Percentiles rank a stretch among this genome's conserved stretches.
Conservation (phyloP, 2,888 invertebrate species). For the Xestobium rufovillosum region DNA sequence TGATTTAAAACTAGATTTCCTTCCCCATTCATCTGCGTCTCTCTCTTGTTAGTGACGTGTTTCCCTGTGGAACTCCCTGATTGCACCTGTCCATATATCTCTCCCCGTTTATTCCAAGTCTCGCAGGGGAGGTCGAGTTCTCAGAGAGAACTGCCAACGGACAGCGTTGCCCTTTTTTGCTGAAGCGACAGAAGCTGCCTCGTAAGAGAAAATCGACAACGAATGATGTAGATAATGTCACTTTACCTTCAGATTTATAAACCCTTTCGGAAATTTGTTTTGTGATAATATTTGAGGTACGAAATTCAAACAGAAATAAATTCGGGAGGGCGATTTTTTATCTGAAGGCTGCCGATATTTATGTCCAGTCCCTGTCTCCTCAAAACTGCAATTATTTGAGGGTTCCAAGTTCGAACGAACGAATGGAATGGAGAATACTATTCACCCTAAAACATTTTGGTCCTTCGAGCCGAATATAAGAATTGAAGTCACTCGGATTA, state of each 20-base stretch:
- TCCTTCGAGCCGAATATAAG: no score
- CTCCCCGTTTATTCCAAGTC: slow-evolving; percentile 27
- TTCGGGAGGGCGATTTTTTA: no score
- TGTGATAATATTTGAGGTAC: not conserved
- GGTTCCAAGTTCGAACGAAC: no score
- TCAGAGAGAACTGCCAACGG: slow-evolving; percentile 22
- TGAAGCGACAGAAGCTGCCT: slow-evolving; percentile 38
- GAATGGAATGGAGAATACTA: no score
- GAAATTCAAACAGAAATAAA: no score
- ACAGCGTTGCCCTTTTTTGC: slow-evolving; percentile 35
- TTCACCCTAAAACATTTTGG: no score
- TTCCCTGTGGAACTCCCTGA: slow-evolving; percentile 41
- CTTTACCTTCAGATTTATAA: slow-evolving; percentile 40
- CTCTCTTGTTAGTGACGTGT: slow-evolving; percentile 40
- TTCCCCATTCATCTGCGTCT: slow-evolving; percentile 35
- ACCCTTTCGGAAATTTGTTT: slow-evolving; percentile 28
- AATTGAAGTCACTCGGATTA: no score
- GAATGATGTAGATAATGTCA: slow-evolving; percentile 38
- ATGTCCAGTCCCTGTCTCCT: no score
- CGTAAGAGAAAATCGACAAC: slow-evolving; percentile 35
- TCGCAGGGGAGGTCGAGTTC: not conserved
- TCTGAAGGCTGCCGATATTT: no score
- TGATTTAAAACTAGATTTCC: slow-evolving; percentile 42
- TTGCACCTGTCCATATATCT: slow-evolving; percentile 44
- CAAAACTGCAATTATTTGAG: no score